Base-by-base conservation (phyloP, 2,113 vertebrate species). In the Channa maculata region DNA sequence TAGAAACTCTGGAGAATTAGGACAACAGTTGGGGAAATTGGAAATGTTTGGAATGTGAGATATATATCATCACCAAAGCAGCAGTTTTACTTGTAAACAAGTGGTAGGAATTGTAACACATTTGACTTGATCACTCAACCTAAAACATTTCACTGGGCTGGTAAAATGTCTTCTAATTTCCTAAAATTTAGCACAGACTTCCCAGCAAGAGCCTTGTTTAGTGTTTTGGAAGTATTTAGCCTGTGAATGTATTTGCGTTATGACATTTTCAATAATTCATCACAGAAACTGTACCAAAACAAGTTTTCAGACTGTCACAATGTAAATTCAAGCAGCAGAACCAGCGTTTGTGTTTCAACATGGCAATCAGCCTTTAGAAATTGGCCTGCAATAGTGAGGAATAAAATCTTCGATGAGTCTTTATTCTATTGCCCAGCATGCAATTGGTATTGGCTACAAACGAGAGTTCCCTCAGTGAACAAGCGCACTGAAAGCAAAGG, bases 391-490 rank as follows among this genome's bases (percentile, higher is more conserved):
- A 48, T n/a, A 3, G 58, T 24, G 61, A 66, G 54, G 41, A n/a
- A 63, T 41, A 11, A 62, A 13, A 58, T 3, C 55, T 52, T 24
- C 24, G 24, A 50, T 76, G 55, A 62, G 55, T 77, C 52, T 69
- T 50, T 33, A 44, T 75, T 62, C 53, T 43, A 52, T 53, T 83
- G 72, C 71, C 65, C 65, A 43, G 24, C 64, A 4, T 5, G 50
- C 38, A 37, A 1, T 53, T 58, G 65, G 37, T 64, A 65, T 78
- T 37, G 15, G 39, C 43, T 61, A 36, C 55, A 73, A 84, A 72
- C 55, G 59, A 82, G 75, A 37, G 45, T 61, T 66, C n/a, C 5
- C 15, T 49, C 65, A 41, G 39, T 14, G 59, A 58, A 36, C 72
- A 53, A 8, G 37, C 48, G 15, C 53, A 36, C 11, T 71, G 6